Evolutionary conservation across 2,113 vertebrate genomes (phyloP).

Genomic region (Psittacula cyanocephala): DNA sequence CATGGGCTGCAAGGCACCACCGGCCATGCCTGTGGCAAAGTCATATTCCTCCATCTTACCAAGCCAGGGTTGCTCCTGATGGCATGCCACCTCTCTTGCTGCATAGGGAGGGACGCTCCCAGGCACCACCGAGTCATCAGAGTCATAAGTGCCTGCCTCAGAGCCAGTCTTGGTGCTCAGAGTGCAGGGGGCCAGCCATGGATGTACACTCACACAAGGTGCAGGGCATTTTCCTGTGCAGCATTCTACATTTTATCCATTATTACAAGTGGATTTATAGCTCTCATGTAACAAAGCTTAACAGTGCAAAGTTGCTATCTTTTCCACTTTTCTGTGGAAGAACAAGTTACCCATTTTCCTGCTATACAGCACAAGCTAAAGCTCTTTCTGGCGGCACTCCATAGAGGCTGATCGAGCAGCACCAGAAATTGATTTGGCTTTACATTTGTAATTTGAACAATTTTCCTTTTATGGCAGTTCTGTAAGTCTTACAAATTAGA

Average conservation of each 20-base stretch:
- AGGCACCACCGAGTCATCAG: accelerated
- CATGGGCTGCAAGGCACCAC: neutral
- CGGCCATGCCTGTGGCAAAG: accelerated
- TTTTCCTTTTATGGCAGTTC: neutral
- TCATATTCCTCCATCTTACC: accelerated
- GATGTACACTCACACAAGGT: accelerated
- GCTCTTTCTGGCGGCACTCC: neutral
- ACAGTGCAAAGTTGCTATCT: neutral
- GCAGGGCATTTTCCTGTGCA: neutral
- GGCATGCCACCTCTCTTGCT: accelerated
- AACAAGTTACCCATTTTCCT: neutral
- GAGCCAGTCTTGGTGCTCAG: accelerated
- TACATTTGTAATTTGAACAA: neutral
- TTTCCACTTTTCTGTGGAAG: neutral
- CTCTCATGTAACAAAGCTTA: neutral
- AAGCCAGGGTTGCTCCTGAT: neutral
- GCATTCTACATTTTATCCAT: neutral
- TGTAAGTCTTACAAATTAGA: neutral
- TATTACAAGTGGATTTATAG: neutral
- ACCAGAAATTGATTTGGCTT: neutral
- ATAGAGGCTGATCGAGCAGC: neutral
- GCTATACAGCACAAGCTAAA: neutral
- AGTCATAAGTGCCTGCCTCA: neutral
- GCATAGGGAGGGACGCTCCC: accelerated
- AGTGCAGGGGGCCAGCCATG: neutral